Conservation (phyloP, 2,113 vertebrate genomes). For the Amphilophus citrinellus region DNA sequence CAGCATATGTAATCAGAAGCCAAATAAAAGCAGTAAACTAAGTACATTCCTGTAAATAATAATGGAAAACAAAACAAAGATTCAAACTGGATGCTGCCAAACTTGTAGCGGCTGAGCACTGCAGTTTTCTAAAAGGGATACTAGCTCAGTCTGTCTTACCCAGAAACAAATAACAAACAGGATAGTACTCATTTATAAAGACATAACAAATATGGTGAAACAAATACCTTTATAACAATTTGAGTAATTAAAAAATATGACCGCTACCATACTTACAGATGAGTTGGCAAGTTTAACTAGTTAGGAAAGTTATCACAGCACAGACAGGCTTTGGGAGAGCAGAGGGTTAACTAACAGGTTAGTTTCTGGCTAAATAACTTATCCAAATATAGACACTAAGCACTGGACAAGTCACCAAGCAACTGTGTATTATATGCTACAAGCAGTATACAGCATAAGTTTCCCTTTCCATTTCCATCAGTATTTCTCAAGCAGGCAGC, state of each 20-base stretch:
- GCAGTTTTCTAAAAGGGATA: constrained; percentile 16
- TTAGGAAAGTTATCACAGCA: neutral
- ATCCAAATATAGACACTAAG: neutral
- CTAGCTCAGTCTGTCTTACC: neutral
- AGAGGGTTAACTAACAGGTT: neutral
- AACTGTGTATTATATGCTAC: neutral
- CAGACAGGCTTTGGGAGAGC: neutral
- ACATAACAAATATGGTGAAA: neutral
- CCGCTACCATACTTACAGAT: neutral
- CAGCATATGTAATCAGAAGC: neutral
- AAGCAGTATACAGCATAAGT: neutral
- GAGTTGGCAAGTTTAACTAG: neutral
- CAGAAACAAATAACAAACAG: neutral
- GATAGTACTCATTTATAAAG: neutral
- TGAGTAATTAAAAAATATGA: neutral
- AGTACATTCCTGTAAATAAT: neutral
- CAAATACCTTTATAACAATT: rapidly evolving
- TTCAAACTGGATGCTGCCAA: neutral
- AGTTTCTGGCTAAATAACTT: neutral
- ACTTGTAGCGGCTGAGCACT: neutral
- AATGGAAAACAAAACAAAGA: neutral
- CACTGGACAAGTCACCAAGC: neutral
- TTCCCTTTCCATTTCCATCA: neutral
- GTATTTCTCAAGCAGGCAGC: neutral
- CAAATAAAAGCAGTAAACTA: neutral